These are phyloP conservation scores for Leucophora obtusa DNA, from an alignment of 2,888 invertebrate species.

Conservation along the genomic window DNA sequence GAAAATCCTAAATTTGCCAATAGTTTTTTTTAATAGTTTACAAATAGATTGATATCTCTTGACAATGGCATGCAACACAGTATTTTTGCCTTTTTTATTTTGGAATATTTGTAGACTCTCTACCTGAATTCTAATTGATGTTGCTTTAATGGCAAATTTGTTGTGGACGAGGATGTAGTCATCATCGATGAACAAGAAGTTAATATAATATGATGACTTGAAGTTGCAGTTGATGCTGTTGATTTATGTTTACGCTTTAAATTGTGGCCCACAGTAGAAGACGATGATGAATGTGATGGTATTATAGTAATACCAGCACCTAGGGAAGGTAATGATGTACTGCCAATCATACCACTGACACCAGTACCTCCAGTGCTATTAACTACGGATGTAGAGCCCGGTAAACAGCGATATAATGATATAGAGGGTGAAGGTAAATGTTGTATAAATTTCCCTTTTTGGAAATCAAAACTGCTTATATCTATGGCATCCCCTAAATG, in stretches of 20 bases:
- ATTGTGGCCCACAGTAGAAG: conserved; percentile 58
- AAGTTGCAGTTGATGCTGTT: conserved; percentile 63
- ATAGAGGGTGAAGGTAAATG: conserved; percentile 78
- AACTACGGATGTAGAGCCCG: conserved; percentile 60
- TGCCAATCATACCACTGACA: conserved; percentile 31
- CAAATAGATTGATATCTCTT: conserved; percentile 43
- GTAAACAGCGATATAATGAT: conserved; percentile 79
- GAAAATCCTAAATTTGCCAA: conserved; percentile 47
- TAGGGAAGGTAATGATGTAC: conserved; percentile 44
- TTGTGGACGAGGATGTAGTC: conserved; percentile 22
- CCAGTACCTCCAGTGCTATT: conserved; percentile 53
- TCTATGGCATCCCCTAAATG: conserved; percentile 88
- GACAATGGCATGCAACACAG: conserved; percentile 63
- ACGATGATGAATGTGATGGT: conserved; percentile 44
- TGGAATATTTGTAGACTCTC: conserved; percentile 65
- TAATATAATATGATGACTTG: conserved; percentile 58
- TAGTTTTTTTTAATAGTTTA: conserved; percentile 11
- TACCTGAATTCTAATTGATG: conserved; percentile 78
- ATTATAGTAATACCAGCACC: conserved; percentile 59
- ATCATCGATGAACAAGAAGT: conserved; percentile 53
- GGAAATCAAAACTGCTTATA: conserved; percentile 89
- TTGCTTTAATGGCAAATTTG: conserved; percentile 56
- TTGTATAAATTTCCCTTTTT: conserved; percentile 87
- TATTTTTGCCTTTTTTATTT: conserved; percentile 48
- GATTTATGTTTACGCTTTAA: conserved; percentile 67